Percentiles rank a stretch among this genome's conserved stretches.
Conservation (phyloP, 2,888 invertebrate genomes). For the Meliscaeva auricollis region DNA sequence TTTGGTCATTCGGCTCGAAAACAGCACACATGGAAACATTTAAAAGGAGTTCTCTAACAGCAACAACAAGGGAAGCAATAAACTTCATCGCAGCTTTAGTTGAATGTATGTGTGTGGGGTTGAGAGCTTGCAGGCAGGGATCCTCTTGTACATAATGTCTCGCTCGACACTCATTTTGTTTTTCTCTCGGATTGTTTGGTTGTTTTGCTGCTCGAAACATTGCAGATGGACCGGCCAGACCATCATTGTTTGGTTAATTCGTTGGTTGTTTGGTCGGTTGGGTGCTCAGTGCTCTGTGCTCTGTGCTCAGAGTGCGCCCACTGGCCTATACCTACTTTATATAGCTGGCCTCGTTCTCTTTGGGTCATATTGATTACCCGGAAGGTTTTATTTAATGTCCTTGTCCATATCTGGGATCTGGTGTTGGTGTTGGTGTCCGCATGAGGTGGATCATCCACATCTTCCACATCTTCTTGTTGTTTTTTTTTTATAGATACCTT, state of each 20-base stretch:
- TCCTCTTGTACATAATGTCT: neutral
- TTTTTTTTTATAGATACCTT: neutral
- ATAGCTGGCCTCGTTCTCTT: conserved; percentile 38
- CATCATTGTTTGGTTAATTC: conserved; percentile 65
- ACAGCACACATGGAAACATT: conserved; percentile 11
- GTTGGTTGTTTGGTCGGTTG: conserved; percentile 61
- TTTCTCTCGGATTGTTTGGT: conserved; percentile 12
- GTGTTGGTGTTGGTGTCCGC: conserved; percentile 43
- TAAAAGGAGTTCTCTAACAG: neutral
- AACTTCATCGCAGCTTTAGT: conserved; percentile 44
- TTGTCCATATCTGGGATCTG: conserved; percentile 47
- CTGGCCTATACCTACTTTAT: neutral
- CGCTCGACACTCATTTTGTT: conserved; percentile 11
- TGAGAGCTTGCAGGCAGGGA: neutral
- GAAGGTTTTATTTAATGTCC: conserved; percentile 74
- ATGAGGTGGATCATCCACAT: conserved; percentile 54
- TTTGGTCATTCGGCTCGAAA: conserved; percentile 48
- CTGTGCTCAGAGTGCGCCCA: neutral
- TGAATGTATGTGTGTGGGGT: neutral
- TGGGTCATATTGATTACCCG: conserved; percentile 72
- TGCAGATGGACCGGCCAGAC: conserved; percentile 69
- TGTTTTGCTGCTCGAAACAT: conserved; percentile 54
- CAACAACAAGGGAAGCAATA: conserved; percentile 48
- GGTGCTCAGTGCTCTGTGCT: conserved; percentile 21
- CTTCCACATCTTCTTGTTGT: neutral